Base-by-base conservation (phyloP, 2,888 invertebrate genomes). In the Apamea epomidion region DNA sequence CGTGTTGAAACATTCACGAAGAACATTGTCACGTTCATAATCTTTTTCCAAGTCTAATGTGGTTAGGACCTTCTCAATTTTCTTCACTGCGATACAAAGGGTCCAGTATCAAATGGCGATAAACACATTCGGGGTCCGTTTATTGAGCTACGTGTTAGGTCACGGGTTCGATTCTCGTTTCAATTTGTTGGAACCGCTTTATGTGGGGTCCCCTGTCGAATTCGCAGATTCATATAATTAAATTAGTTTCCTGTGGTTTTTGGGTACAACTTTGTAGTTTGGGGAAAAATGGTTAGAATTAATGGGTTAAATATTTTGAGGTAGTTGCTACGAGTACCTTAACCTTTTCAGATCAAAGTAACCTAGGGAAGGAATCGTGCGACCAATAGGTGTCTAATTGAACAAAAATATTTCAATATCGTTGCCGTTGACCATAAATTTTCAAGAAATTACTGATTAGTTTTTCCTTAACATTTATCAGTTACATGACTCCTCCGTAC, bases 151-250 rank as follows among this genome's bases (percentile, higher is more conserved):
- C 90, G 87, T 87, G 79, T 65, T 86, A 89, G 91, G 91, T 90
- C 91, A 88, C 86, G 89, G 87, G 91, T 91, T 90, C 85, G 90
- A 90, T 90, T 92, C 90, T 81, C 90, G 91, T 93, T 94, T 93
- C 93, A 93, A 94, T 94, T 94, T 93, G 93, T 92, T 87, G 91
- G 91, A 91, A 90, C 91, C 92, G 90, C 90, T 94, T 93, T 93
- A 93, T 92, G 91, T 92, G 86, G 88, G 90, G 86, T 80, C 80
- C 76, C 88, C 87, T 77, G 74, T 83, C 85, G 80, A 68, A 84
- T 87, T 82, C 85, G 80, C 81, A 90, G 90, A 92, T 91, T 91
- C 90, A 90, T 91, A 91, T 91, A 92, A 94, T 93, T 92, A 92
- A 92, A 93, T 93, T 92, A 92, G 92, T 92, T 94, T 91, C 87